phyloP scores from a whole-genome alignment of 2,888 invertebrate genomes.

The Trisateles emortualis region DNA sequence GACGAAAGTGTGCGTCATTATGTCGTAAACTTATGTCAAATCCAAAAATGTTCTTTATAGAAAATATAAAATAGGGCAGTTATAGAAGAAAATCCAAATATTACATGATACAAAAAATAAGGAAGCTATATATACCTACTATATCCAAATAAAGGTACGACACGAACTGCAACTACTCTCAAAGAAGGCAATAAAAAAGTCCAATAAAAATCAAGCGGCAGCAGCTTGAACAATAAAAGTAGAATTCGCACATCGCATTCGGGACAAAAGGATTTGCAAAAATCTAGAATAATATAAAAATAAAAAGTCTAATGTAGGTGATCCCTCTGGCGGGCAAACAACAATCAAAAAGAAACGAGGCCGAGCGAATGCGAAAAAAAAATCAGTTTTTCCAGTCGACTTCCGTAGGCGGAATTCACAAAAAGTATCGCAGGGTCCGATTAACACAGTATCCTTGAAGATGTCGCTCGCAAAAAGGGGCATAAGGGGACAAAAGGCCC shows the following conservation, averaged over 20 bases:
- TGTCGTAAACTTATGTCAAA: no score
- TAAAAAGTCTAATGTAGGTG: conserved; percentile 31
- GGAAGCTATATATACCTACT: no score
- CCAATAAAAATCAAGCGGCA: background rate
- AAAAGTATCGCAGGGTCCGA: conserved; percentile 78
- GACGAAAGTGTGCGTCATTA: no score
- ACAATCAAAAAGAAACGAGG: conserved; percentile 59
- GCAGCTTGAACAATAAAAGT: conserved; percentile 21
- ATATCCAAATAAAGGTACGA: no score
- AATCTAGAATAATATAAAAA: conserved; percentile 32
- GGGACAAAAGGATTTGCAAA: conserved; percentile 7
- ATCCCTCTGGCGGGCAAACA: conserved; percentile 44
- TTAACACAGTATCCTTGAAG: conserved; percentile 86
- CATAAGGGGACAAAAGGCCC: conserved; percentile 79
- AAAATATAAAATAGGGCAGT: no score
- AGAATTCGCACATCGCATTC: conserved; percentile 13
- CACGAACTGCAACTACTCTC: background rate
- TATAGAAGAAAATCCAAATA: no score
- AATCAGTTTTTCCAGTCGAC: conserved; percentile 65
- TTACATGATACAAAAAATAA: no score
- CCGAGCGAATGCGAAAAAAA: conserved; percentile 39
- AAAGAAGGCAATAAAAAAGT: background rate
- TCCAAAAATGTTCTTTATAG: no score
- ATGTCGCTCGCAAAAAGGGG: conserved; percentile 81
- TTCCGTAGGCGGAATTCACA: conserved; percentile 64